Evolutionary conservation across 2,888 invertebrate species (phyloP), one percentile per base, ranked within the genome.

Genomic region (Syritta pipiens): DNA sequence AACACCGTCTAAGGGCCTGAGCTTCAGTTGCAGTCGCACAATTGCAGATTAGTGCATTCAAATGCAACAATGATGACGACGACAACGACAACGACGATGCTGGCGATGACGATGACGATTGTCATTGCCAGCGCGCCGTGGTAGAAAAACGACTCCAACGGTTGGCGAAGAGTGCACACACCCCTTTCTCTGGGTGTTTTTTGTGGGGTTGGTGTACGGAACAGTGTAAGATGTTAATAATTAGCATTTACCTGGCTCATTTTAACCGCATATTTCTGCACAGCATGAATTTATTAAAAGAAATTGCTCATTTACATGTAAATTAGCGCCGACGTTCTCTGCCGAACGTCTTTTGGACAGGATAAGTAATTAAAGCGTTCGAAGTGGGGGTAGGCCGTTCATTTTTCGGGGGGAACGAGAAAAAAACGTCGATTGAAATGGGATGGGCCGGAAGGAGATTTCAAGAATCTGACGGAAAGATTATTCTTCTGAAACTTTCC

Each of bases 191-290:
- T 14, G 32, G 37, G n/a, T 5, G 12, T 32, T 40, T 12, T 44
- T 19, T 9, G 3, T 20, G 44, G 6, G 19, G 4, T 37, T 37
- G 5, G 4, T 20, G 46, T 28, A 22, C 71, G 63, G 71, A 46
- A 65, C 53, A 53, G 63, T 48, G 65, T 76, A 51, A 53, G 65
- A 72, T 72, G 53, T 72, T 67, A 67, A 67, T 74, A 68, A 79
- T 72, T 60, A 74, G 79, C 79, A 62, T 79, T 67, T 74, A 60
- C 79, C 67, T 79, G 72, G 37, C 67, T 79, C 48, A 65, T 77
- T 72, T 65, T 44, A 55, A 59, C 65, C 67, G 74, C 74, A 68
- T 79, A 67, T 49, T 68, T 65, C 12, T 37, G 67, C 62, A 49
- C 42, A 62, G 44, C 62, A 40, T 57, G 60, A 62, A 77, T 77